These are phyloP conservation scores for Corbicula japonica DNA, from an alignment of 2,888 invertebrate genomes.

Conservation along the genomic window DNA sequence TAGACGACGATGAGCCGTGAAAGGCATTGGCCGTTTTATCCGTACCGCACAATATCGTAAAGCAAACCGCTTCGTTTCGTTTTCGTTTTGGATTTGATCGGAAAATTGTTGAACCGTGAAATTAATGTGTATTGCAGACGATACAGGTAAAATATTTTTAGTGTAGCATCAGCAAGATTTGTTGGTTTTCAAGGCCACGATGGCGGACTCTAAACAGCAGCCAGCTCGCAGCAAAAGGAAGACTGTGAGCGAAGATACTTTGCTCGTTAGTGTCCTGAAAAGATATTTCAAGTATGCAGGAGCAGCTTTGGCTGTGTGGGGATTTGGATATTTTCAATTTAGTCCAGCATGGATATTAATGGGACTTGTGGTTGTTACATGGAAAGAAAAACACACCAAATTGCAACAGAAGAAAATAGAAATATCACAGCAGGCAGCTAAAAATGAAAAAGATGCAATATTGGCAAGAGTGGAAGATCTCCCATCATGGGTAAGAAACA, in stretches of 20 bases:
- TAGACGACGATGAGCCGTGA: no score
- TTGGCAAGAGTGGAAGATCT: constrained; percentile 95
- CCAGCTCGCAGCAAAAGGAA: constrained; percentile 59
- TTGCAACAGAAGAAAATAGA: constrained; percentile 93
- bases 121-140: constrained; percentile 53
- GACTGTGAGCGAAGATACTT: constrained; percentile 76
- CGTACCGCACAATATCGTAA: no score
- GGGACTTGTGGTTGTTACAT: constrained; percentile 93
- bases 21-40: no score
- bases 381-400: constrained; percentile 86
- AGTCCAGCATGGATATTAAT: constrained; percentile 95
- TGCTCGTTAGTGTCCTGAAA: constrained; percentile 78
- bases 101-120: constrained; percentile 8
- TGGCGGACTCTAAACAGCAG: constrained; percentile 68
- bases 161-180: constrained; percentile 39
- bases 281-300: constrained; percentile 84
- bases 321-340: constrained; percentile 87
- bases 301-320: constrained; percentile 82
- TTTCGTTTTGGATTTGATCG: no score
- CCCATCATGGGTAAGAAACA: constrained; percentile 94
- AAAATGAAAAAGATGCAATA: constrained; percentile 95
- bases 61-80: constrained; percentile 1
- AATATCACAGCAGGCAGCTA: constrained; percentile 87
- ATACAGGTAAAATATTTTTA: constrained; percentile 54
- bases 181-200: constrained; percentile 41